Base-by-base conservation (phyloP, 2,797 vertebrate species). In the Myotis myotis region DNA sequence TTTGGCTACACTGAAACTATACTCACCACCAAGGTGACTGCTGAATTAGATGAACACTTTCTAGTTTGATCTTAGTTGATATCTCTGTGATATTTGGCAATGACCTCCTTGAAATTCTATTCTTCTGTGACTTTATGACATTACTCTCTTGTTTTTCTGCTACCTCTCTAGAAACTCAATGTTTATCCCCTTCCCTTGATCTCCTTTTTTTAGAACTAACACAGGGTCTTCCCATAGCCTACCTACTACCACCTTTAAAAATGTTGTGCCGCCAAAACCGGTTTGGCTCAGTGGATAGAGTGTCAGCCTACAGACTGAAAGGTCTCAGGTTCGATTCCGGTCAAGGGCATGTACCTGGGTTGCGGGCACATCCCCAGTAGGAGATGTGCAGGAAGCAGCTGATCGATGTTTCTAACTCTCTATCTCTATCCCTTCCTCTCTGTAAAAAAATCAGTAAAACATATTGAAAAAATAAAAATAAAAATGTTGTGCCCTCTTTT, bases 71-170 rank as follows among this genome's bases (percentile, higher is more conserved):
- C 66, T 78, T 86, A 70, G 80, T 44, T 33, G 36, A 38, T 60
- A 53, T 66, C 55, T 94, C 68, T 53, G 9, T 55, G 53, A 9
- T 13, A 53, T 82, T 84, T 49, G 16, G 7, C 57, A 57, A 55
- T 30, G 22, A 8, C 11, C 9, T 84, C 41, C 51, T 93, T 86
- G 33, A 84, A 93, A 86, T 71, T 79, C 38, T 90, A 13, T 44
- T 86, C 57, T 93, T 88, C 55, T 75, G 78, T 19, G 72, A 95
- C 7, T 87, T 83, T 55, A n/a, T 76, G 41, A 44, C 19, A 88
- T 12, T 55, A 33, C 23, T 72, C 64, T 68, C 7, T 64, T 81
- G 22, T 28, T 75, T 68, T 82, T 57, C 60, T 87, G 30, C 28
- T 60, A 17, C n/a, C 13, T 76, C 75, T 74, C 36, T 68, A 60